Evolutionary conservation across 2,888 invertebrate genomes (phyloP).

Genomic region (Timandra comae): DNA sequence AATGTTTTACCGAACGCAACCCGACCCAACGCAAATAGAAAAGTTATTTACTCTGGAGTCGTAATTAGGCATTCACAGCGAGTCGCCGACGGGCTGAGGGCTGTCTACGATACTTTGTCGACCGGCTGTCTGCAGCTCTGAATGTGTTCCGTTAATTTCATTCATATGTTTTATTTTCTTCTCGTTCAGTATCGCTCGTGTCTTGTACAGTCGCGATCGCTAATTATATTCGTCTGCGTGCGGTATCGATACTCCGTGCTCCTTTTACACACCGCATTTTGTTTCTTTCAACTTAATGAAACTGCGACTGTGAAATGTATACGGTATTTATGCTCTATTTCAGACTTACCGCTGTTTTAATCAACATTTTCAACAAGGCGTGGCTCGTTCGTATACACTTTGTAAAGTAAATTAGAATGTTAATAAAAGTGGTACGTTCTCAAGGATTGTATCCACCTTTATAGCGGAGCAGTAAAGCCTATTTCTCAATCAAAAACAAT

Average conservation of each 20-base stretch:
- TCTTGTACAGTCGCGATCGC: slow-evolving; percentile 11
- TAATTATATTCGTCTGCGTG: slow-evolving; percentile 18
- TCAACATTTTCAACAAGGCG: no score
- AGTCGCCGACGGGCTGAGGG: slow-evolving; percentile 61
- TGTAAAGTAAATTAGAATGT: no score
- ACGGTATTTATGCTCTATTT: no score
- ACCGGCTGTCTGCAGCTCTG: slow-evolving; percentile 54
- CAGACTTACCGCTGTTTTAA: no score
- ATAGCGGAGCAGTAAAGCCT: background rate
- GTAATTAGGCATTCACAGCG: slow-evolving; percentile 74
- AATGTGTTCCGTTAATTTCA: slow-evolving; percentile 39
- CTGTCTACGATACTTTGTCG: slow-evolving; percentile 57
- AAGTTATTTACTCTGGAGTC: slow-evolving; percentile 69
- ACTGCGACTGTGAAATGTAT: no score
- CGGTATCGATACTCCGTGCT: slow-evolving; percentile 1
- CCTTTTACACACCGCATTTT: no score
- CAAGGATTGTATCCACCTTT: no score
- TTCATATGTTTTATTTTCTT: slow-evolving; percentile 30
- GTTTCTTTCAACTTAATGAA: no score
- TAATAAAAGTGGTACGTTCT: no score
- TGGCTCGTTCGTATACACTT: no score
- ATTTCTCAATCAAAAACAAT: slow-evolving; percentile 15
- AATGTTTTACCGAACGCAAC: slow-evolving; percentile 72
- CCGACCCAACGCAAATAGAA: slow-evolving; percentile 70
- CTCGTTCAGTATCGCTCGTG: slow-evolving; percentile 12